Evolutionary conservation across 2,888 invertebrate genomes (phyloP), one percentile per base, ranked within the genome.

Genomic region (Meandrusa payeni): DNA sequence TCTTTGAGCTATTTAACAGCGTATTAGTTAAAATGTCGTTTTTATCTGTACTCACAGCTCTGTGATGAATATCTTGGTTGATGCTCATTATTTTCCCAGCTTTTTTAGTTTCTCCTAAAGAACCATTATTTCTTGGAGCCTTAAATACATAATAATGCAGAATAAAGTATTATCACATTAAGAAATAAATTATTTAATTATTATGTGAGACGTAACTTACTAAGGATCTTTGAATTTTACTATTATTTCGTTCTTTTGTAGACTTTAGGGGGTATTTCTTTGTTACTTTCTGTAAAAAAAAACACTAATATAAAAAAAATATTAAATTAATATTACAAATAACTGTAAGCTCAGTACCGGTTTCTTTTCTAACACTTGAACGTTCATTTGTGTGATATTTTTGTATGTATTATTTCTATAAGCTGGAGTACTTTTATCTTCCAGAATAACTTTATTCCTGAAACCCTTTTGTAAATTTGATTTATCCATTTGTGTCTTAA

Each of bases 241-340:
- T 75, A 6, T 57, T 58, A 13, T 80, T 64, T 29, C 77, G 78
- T n/a, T 77, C 57, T 57, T 80, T 76, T 68, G 78, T 78, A 6
- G 53, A 20, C 48, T 65, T 71, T 6, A 80, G 59, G 47, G 80
- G 75, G 57, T 69, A 65, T 55, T 72, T 79, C 50, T 75, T 80
- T 1, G 2, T 76, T 59, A 2, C 64, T 59, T 6, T 69, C 75
- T 82, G 38, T 17, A 43, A 37, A 15, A 5, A 24, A 20, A 1
- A 7, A 15, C 4, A 15, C 2, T 4, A 15, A 15, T 15, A 3
- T 3, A 15, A 15, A 15, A 3, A 15, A 15, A 15, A 15, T 15
- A 4, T 15, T 15, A 15, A 3, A 15, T 15, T 3, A 15, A 15
- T 15, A 15, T 3, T n/a, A n/a, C n/a, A n/a, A n/a, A n/a, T n/a